These are phyloP conservation scores for Selenia dentaria DNA, from an alignment of 2,888 invertebrate species.

Conservation along the genomic window DNA sequence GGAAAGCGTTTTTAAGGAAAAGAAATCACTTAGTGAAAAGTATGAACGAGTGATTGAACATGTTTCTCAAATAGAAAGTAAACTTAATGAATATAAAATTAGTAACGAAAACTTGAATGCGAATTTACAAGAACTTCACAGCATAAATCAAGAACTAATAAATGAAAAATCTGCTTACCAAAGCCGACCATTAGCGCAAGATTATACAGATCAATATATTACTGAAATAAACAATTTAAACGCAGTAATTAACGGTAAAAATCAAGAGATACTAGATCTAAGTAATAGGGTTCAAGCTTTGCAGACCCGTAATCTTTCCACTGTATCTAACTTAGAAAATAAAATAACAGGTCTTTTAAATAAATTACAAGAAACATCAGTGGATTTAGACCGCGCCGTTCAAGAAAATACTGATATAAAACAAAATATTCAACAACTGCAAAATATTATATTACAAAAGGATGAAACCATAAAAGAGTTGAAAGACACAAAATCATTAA, in stretches of 20 bases:
- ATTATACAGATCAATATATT: constrained; percentile 78
- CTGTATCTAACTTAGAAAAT: constrained; percentile 51
- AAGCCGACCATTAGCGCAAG: constrained; percentile 48
- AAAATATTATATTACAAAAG: constrained; percentile 52
- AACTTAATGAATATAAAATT: constrained; percentile 62
- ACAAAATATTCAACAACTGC: constrained; percentile 52
- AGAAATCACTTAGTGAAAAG: constrained; percentile 75
- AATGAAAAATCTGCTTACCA: constrained; percentile 44
- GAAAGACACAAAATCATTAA: constrained; percentile 62
- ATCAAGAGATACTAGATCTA: constrained; percentile 69
- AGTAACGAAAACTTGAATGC: constrained; percentile 59
- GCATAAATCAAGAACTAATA: constrained; percentile 58
- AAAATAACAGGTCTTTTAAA: constrained; percentile 64
- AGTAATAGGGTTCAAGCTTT: constrained; percentile 52
- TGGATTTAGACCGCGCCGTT: constrained; percentile 44
- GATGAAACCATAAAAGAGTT: constrained; percentile 67
- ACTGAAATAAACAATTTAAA: constrained; percentile 85
- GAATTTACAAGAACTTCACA: constrained; percentile 62
- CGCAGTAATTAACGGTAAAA: constrained; percentile 75
- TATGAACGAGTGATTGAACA: constrained; percentile 79
- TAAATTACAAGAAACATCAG: constrained; percentile 43
- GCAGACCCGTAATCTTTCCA: constrained; percentile 49
- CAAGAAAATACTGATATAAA: constrained; percentile 48
- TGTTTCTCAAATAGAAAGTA: constrained; percentile 60
- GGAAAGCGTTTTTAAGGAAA: constrained; percentile 74